Evolutionary conservation across 1,140 invertebrate species (phyloP).

Genomic region (Ceratina calcarata): DNA sequence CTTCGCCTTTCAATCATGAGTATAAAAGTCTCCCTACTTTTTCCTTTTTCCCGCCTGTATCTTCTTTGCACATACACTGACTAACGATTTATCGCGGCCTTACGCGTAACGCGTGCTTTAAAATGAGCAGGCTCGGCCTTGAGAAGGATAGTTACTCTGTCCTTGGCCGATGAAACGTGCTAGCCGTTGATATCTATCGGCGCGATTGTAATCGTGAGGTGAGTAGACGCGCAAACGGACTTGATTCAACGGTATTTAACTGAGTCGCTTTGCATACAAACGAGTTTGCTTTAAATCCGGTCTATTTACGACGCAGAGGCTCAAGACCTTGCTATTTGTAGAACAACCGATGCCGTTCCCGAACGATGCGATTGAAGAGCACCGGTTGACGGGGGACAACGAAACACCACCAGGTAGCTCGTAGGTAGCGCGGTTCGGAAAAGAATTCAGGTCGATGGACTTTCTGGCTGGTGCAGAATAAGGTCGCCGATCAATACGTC

Average conservation of each 20-base stretch:
- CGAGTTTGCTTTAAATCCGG: slow-evolving; percentile 1
- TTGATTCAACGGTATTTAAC: slow-evolving; percentile 20
- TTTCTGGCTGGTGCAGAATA: slow-evolving; percentile 56
- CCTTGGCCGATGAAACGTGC: background rate
- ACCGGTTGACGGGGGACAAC: background rate
- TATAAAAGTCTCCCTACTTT: background rate
- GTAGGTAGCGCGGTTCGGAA: slow-evolving; percentile 37
- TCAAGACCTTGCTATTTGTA: slow-evolving; percentile 17
- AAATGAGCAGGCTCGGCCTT: slow-evolving; percentile 15
- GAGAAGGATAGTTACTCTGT: background rate
- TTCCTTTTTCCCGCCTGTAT: background rate
- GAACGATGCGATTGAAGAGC: background rate
- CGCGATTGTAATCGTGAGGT: background rate
- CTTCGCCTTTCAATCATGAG: background rate
- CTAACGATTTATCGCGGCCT: slow-evolving; percentile 1
- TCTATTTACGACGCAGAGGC: background rate
- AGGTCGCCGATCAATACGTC: slow-evolving; percentile 60
- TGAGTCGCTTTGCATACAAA: slow-evolving; percentile 15
- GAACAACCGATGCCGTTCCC: background rate
- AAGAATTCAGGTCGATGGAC: slow-evolving; percentile 70
- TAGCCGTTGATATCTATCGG: background rate
- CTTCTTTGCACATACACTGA: background rate
- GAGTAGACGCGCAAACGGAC: background rate
- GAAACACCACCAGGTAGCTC: slow-evolving; percentile 3
- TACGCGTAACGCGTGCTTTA: background rate